phyloP scores from a whole-genome alignment of 2,113 vertebrate species.

The Gymnogyps californianus region DNA sequence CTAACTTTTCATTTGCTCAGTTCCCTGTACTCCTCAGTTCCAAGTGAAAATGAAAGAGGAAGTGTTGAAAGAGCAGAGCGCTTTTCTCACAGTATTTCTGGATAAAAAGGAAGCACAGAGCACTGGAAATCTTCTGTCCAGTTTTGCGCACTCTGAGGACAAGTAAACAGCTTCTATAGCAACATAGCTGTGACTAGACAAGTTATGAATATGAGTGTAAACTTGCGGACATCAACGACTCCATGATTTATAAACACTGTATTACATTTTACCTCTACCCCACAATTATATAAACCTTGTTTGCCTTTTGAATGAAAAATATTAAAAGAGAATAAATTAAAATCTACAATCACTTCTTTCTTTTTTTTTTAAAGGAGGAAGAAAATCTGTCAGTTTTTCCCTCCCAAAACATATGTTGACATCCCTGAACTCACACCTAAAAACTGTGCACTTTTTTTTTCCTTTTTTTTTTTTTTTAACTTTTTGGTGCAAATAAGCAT shows the following conservation, averaged over 20 bases:
- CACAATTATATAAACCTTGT: neutral
- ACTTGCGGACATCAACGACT: neutral
- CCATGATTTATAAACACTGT: neutral
- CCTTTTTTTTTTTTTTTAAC: neutral
- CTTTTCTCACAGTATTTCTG: constrained; percentile 36
- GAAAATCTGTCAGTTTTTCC: neutral
- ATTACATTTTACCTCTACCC: neutral
- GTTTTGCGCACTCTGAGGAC: neutral
- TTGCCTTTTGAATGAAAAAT: neutral
- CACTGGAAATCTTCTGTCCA: neutral
- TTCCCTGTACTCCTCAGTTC: neutral
- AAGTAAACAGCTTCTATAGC: neutral
- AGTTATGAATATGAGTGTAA: neutral
- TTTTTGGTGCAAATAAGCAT: neutral
- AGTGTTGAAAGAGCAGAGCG: neutral
- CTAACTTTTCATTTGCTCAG: neutral
- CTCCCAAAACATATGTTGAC: neutral
- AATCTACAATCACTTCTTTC: fast-evolving
- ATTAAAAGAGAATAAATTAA: neutral
- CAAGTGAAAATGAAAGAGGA: constrained; percentile 11
- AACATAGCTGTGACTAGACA: neutral
- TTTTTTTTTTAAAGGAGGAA: neutral
- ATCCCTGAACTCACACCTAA: neutral
- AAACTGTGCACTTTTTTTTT: neutral
- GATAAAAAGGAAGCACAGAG: neutral